Percentiles rank a stretch among this genome's conserved stretches.
Evolutionary conservation across 2,113 vertebrate genomes (phyloP).

Genomic region (Tetrao urogallus): DNA sequence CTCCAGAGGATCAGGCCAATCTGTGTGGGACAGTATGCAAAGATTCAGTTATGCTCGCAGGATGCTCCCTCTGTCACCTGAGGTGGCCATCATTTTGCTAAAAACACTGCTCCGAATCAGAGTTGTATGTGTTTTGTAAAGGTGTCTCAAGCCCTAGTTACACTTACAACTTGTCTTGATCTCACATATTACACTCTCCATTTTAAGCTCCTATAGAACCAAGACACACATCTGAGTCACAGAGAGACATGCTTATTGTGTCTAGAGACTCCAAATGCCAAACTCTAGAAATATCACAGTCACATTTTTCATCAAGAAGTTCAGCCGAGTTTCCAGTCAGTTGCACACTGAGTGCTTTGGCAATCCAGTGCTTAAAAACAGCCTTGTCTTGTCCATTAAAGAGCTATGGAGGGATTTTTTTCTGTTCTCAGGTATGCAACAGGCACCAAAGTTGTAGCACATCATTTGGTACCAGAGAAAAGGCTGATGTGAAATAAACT

Average conservation of each 20-base stretch:
- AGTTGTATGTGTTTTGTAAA: neutral
- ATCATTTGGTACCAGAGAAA: neutral
- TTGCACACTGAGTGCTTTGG: neutral
- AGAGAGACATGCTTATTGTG: neutral
- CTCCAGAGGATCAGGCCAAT: neutral
- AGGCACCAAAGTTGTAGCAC: neutral
- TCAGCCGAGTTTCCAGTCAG: neutral
- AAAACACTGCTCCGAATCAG: neutral
- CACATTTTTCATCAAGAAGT: neutral
- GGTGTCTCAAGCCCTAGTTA: neutral
- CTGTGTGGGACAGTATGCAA: neutral
- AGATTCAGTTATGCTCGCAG: neutral
- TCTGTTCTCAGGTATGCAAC: neutral
- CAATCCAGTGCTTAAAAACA: neutral
- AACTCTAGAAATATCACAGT: neutral
- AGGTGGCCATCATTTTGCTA: neutral
- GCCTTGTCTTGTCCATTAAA: neutral
- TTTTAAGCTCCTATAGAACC: neutral
- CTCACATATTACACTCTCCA: neutral
- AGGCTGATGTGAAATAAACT: neutral
- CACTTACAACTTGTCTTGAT: neutral
- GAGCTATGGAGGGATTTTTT: neutral
- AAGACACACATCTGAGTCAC: constrained; percentile 19
- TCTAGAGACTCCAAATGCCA: neutral
- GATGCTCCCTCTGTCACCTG: neutral